Evolutionary conservation across 2,113 vertebrate species (phyloP), one percentile per base, ranked within the genome.

Genomic region (Hemicordylus capensis): DNA sequence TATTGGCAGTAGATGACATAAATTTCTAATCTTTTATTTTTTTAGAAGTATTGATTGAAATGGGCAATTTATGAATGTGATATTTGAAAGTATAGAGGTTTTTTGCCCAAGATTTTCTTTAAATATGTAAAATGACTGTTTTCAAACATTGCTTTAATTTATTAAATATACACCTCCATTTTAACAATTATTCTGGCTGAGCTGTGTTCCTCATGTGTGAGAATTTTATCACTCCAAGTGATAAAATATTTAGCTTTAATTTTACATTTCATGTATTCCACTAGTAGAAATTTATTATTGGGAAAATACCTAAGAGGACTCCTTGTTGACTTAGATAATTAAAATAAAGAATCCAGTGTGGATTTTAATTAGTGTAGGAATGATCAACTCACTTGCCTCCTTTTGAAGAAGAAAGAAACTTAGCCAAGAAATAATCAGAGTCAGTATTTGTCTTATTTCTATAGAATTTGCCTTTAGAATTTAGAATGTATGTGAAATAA

Each of bases 21-120:
- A 95, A 95, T 95, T 96, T 95, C 94, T 94, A 92, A 95, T 96
- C 91, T 96, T 96, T 90, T 91, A 90, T 96, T 96, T 90, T 91
- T 96, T 94, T 93, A 95, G 96, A 95, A 94, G 82, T 84, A 85
- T 93, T 93, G 96, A 94, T 93, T 96, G 95, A 95, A 96, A 91
- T 93, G 48, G 87, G 90, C 87, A 83, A 94, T 92, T 95, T 95
- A 93, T 93, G 89, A 93, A 89, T 94, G 79, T 54, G 85, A 88
- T 87, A 85, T 86, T 90, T 89, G 78, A 79, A 89, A 80, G 48
- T 92, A 86, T 80, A 66, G 56, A 51, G 0, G 80, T 44, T 69
- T 88, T 72, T 83, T 59, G 85, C 83, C 22, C 70, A 90, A 76
- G 75, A 42, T 73, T 93, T 78, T 87, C 64, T 84, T 96, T 94